A percentile compares a stretch with the other conserved stretches of the same genome.
Conservation (phyloP, 2,888 invertebrate species). For the Cephus nigrinus region DNA sequence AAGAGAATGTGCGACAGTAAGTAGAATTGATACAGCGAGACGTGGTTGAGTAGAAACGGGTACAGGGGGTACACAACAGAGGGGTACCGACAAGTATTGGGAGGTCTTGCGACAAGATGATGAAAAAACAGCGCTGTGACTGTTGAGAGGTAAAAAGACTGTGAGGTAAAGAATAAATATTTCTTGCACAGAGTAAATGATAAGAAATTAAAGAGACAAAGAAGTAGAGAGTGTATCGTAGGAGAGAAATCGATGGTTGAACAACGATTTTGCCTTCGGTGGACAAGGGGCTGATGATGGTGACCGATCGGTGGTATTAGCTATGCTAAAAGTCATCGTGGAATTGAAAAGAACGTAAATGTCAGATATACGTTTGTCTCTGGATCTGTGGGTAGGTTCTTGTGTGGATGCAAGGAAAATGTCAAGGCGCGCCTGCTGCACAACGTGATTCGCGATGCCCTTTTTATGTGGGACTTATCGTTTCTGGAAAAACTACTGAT, state of each 20-base stretch:
- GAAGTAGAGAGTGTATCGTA: background rate
- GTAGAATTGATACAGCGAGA: background rate
- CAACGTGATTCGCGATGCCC: slow-evolving; percentile 5
- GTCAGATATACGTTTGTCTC: background rate
- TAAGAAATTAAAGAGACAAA: background rate
- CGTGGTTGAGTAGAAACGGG: background rate
- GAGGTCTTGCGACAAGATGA: background rate
- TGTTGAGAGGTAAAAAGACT: background rate
- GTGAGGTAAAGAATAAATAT: background rate
- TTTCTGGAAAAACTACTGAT: background rate
- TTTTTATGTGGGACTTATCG: background rate
- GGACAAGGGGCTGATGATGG: background rate
- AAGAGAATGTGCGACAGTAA: background rate
- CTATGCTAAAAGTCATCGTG: background rate
- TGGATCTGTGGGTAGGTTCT: background rate
- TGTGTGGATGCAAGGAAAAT: slow-evolving; percentile 29
- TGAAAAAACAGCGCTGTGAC: background rate
- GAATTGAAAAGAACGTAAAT: background rate
- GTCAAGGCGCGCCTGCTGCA: slow-evolving; percentile 40
- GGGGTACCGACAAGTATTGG: background rate
- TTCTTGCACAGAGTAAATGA: background rate
- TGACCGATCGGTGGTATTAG: background rate
- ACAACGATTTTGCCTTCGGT: background rate
- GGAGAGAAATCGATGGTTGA: background rate
- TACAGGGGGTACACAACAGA: background rate